Percentiles rank a stretch among this genome's conserved stretches.
Evolutionary conservation across 2,888 invertebrate genomes (phyloP).

Genomic region (Drosophila anceps): DNA sequence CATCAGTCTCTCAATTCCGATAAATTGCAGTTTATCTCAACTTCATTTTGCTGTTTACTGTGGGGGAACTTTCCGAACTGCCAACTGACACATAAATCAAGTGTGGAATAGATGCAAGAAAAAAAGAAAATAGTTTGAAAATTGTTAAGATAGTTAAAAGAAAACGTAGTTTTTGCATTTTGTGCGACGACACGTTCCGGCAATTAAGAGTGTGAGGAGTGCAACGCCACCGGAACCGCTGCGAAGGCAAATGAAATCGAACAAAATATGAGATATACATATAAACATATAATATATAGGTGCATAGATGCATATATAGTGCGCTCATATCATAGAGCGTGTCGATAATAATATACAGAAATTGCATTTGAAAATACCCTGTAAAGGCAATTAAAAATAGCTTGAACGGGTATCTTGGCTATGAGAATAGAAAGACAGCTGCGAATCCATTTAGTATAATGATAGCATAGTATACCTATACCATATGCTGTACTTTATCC

Average conservation of each 20-base stretch:
- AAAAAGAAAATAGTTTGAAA: neutral
- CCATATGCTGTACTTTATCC: no score
- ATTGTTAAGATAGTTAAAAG: conserved; percentile 6
- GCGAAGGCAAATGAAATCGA: conserved; percentile 14
- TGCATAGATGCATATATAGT: neutral
- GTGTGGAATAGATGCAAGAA: neutral
- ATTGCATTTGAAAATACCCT: conserved; percentile 28
- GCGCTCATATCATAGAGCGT: conserved; percentile 33
- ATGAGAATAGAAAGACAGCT: no score
- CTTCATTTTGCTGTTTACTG: neutral
- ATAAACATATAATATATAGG: neutral
- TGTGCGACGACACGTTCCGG: conserved; percentile 43
- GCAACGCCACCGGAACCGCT: conserved; percentile 56
- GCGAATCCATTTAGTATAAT: no score
- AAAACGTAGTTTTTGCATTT: conserved; percentile 8
- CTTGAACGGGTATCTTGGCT: no score
- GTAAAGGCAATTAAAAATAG: neutral
- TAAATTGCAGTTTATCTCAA: conserved; percentile 5
- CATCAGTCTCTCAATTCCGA: conserved; percentile 24
- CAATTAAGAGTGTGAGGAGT: conserved; percentile 40
- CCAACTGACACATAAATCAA: conserved; percentile 23
- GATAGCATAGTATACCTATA: no score
- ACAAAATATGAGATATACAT: conserved; percentile 8
- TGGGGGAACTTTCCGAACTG: conserved; percentile 17
- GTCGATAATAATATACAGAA: conserved; percentile 40